Evolutionary conservation across 2,888 invertebrate species (phyloP).

Genomic region (Synergus itoensis): DNA sequence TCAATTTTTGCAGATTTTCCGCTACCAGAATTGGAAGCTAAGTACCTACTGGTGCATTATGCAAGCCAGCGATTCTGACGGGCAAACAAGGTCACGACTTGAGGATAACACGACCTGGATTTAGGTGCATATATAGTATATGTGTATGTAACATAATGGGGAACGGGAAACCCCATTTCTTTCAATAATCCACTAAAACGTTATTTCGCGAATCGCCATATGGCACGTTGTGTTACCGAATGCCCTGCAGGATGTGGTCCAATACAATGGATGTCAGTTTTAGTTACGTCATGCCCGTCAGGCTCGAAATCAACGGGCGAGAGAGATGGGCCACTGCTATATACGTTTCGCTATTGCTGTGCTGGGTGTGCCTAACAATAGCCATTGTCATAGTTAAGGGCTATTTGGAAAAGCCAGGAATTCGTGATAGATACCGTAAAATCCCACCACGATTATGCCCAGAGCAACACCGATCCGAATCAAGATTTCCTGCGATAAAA

Average conservation of each 20-base stretch:
- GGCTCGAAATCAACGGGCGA: conserved; percentile 65
- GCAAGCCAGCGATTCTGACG: conserved; percentile 46
- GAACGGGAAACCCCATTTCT: conserved; percentile 47
- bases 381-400: conserved; percentile 42
- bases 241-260: conserved; percentile 49
- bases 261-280: conserved; percentile 74
- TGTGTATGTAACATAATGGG: conserved; percentile 10
- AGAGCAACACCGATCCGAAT: conserved; percentile 12
- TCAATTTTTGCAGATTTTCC: conserved; percentile 26
- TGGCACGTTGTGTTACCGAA: conserved; percentile 46
- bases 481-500: conserved; percentile 19
- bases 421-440: conserved; percentile 41
- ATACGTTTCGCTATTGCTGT: conserved; percentile 35
- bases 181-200: conserved; percentile 63
- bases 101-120: conserved; percentile 34
- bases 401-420: conserved; percentile 39
- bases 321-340: conserved; percentile 30
- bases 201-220: conserved; percentile 55
- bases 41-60: conserved; percentile 29
- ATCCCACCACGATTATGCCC: conserved; percentile 35
- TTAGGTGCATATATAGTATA: neutral
- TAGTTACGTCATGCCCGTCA: conserved; percentile 73
- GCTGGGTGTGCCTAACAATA: conserved; percentile 37
- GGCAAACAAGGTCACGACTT: conserved; percentile 43
- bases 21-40: conserved; percentile 10